Evolutionary conservation across 2,888 invertebrate genomes (phyloP).

Genomic region (Lysandra coridon): DNA sequence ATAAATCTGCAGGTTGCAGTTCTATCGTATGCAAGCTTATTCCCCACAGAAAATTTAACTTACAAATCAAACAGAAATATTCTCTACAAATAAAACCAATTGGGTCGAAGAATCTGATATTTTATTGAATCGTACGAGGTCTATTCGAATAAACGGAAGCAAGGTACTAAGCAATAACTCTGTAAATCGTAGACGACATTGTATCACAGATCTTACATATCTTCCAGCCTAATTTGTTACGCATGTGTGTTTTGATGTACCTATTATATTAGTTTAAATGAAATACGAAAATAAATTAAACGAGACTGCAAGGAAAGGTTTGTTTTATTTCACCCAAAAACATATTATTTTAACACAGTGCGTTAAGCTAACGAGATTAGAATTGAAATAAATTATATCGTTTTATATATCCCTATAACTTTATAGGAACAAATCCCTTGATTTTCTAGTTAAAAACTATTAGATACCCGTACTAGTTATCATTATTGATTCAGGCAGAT

Average conservation of each 20-base stretch:
- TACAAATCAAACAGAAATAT: conserved; percentile 6
- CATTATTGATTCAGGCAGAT: too few relatives aligned
- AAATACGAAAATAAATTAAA: conserved; percentile 71
- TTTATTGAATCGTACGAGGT: conserved; percentile 32
- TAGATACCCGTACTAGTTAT: too few relatives aligned
- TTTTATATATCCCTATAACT: too few relatives aligned
- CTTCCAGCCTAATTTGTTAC: conserved; percentile 74
- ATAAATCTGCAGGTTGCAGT: too few relatives aligned
- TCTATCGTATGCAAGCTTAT: too few relatives aligned
- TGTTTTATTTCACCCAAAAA: conserved; percentile 46
- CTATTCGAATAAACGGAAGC: conserved; percentile 47
- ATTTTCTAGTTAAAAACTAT: too few relatives aligned
- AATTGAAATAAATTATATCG: too few relatives aligned
- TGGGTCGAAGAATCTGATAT: conserved; percentile 22
- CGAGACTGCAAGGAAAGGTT: conserved; percentile 71
- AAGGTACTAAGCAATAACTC: conserved; percentile 49
- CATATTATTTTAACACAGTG: not conserved
- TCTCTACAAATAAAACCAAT: conserved; percentile 2
- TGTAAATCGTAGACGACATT: conserved; percentile 51
- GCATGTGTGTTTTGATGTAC: conserved; percentile 77
- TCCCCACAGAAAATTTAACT: not conserved
- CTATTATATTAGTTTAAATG: conserved; percentile 65
- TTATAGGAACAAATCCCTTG: too few relatives aligned
- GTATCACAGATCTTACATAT: conserved; percentile 66
- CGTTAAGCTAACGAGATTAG: too few relatives aligned